These are phyloP conservation scores for Tylochromis polylepis DNA, from an alignment of 2,113 vertebrate genomes.

Conservation along the genomic window DNA sequence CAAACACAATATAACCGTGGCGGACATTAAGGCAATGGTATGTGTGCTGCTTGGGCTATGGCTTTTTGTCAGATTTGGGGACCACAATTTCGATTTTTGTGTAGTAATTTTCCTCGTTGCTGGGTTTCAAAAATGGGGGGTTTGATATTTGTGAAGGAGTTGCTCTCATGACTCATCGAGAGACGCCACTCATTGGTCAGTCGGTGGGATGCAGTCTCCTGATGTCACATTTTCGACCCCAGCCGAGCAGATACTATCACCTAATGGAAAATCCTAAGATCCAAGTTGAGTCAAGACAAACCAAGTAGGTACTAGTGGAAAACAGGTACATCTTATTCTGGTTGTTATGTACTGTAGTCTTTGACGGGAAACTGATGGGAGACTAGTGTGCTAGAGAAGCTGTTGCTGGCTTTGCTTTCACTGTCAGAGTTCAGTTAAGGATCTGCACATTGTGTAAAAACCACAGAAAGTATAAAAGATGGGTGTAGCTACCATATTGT, in stretches of 20 bases:
- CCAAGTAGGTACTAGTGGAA: rapidly evolving
- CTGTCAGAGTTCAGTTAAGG: neutral
- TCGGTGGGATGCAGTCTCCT: neutral
- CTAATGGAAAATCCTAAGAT: neutral
- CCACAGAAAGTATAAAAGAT: too few species aligned
- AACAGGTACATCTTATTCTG: neutral
- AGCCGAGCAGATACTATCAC: neutral
- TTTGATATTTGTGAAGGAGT: neutral
- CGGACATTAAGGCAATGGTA: too few species aligned
- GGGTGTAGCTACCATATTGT: too few species aligned
- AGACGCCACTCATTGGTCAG: neutral
- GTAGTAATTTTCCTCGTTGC: too few species aligned
- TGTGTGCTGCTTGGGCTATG: too few species aligned
- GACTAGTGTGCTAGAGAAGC: too few species aligned
- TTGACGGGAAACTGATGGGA: neutral
- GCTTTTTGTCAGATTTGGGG: too few species aligned
- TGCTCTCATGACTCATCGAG: neutral
- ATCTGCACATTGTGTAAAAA: neutral
- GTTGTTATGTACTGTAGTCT: neutral
- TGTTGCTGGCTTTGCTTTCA: too few species aligned
- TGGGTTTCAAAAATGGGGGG: too few species aligned
- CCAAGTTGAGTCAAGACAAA: neutral
- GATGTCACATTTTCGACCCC: neutral
- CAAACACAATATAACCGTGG: too few species aligned
- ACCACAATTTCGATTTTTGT: too few species aligned